A percentile compares a stretch with the other conserved stretches of the same genome.
Conservation (phyloP, 1,140 invertebrate genomes). For the Trypoxylus dichotomus region DNA sequence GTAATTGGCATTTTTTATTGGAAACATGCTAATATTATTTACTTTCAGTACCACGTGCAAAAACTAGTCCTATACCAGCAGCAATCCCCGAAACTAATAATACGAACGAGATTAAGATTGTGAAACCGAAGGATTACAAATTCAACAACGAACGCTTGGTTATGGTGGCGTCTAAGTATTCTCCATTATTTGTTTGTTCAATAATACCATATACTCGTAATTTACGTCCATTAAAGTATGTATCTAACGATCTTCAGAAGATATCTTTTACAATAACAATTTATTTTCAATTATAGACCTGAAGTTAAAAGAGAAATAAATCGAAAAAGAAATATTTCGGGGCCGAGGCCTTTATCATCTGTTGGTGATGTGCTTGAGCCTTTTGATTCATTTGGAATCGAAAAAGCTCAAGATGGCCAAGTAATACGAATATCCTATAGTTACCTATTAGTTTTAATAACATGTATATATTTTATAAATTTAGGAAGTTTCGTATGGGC, state of each 20-base stretch:
- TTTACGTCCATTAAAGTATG: constrained; percentile 63
- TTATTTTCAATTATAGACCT: constrained; percentile 55
- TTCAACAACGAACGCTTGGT: constrained; percentile 78
- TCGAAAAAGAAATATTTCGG: constrained; percentile 78
- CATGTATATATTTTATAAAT: constrained; percentile 33
- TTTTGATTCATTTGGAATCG: constrained; percentile 80
- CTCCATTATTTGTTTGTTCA: constrained; percentile 82
- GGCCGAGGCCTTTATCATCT: constrained; percentile 78
- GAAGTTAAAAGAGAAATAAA: constrained; percentile 74
- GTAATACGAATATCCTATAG: constrained; percentile 50
- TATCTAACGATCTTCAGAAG: neutral
- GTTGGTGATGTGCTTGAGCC: constrained; percentile 84
- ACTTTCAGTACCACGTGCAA: constrained; percentile 36
- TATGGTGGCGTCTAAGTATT: constrained; percentile 69
- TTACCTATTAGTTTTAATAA: neutral
- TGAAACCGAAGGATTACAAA: constrained; percentile 63
- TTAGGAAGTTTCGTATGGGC: constrained; percentile 82
- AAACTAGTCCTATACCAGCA: constrained; percentile 52
- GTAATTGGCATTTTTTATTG: too few relatives aligned
- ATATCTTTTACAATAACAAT: neutral
- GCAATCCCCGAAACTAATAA: constrained; percentile 56
- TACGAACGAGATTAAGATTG: constrained; percentile 61
- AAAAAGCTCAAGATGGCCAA: constrained; percentile 81
- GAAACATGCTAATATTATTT: neutral
- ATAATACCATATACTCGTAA: constrained; percentile 77